phyloP scores from a whole-genome alignment of 2,797 vertebrate genomes.

The Tadarida brasiliensis region DNA sequence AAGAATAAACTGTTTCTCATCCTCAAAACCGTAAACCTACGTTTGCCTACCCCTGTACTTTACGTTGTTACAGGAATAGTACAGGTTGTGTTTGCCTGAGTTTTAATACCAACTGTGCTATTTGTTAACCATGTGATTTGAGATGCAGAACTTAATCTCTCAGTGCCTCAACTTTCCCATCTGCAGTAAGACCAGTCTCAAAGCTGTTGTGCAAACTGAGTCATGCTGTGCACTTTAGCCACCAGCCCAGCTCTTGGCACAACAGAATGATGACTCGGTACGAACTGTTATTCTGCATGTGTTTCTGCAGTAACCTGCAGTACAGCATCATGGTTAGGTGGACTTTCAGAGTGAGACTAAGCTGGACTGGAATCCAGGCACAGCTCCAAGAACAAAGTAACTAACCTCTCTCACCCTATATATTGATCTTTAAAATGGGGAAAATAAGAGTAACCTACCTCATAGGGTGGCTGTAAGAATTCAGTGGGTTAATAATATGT shows the following conservation, averaged over 20 bases:
- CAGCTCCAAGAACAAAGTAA: not conserved
- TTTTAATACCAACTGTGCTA: not conserved
- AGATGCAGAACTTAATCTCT: not conserved
- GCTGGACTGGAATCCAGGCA: not conserved
- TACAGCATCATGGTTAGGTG: not conserved
- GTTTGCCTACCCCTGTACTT: not conserved
- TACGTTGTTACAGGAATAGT: not conserved
- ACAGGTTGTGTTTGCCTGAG: not conserved
- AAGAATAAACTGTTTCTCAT: not conserved
- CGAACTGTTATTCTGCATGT: not conserved
- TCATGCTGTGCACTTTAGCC: not conserved
- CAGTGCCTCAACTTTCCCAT: not conserved
- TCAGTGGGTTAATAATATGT: not conserved
- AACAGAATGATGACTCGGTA: not conserved
- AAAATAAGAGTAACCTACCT: not conserved
- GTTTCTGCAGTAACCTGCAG: not conserved
- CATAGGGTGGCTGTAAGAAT: not conserved
- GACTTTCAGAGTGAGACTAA: not conserved
- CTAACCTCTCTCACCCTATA: not conserved
- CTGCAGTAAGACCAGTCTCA: not conserved
- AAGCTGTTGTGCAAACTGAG: not conserved
- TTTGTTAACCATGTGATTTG: not conserved
- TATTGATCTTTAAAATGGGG: not conserved
- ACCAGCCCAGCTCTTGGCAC: too few species aligned
- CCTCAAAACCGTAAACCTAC: too few species aligned